Conservation (phyloP, 2,113 vertebrate species). For the Penelope pileata region DNA sequence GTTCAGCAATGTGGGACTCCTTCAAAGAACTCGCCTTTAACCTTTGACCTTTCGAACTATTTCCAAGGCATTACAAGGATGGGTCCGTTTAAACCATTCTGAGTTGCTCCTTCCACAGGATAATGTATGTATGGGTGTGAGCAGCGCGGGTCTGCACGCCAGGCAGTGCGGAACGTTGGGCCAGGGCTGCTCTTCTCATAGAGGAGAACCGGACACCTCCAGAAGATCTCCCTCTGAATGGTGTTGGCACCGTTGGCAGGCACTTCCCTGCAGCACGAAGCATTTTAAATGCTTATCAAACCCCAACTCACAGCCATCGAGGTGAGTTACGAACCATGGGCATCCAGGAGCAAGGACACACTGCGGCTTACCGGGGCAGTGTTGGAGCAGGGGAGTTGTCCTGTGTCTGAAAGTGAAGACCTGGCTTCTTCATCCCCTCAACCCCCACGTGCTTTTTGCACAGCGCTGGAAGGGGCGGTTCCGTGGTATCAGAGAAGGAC, state of each 20-base stretch:
- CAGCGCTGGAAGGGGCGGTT: background rate
- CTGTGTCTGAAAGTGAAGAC: background rate
- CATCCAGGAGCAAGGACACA: background rate
- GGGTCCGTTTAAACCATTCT: background rate
- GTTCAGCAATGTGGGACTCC: background rate
- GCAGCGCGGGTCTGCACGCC: background rate
- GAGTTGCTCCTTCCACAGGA: background rate
- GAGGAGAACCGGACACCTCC: background rate
- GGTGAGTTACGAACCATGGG: background rate
- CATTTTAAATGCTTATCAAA: background rate
- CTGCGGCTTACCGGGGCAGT: background rate
- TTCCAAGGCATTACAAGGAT: background rate
- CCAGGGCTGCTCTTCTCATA: background rate
- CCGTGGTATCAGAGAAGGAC: background rate
- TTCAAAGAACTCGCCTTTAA: constrained; percentile 2
- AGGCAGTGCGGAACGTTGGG: background rate
- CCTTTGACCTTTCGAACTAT: background rate
- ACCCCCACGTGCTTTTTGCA: rapidly evolving
- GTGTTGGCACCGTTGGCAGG: rapidly evolving
- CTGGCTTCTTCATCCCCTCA: background rate
- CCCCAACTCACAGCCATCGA: rapidly evolving
- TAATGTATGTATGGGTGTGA: background rate
- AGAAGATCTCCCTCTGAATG: background rate
- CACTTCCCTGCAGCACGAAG: background rate
- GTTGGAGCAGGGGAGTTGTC: background rate